Evolutionary conservation across 2,888 invertebrate genomes (phyloP).

Genomic region (Nebria salina): DNA sequence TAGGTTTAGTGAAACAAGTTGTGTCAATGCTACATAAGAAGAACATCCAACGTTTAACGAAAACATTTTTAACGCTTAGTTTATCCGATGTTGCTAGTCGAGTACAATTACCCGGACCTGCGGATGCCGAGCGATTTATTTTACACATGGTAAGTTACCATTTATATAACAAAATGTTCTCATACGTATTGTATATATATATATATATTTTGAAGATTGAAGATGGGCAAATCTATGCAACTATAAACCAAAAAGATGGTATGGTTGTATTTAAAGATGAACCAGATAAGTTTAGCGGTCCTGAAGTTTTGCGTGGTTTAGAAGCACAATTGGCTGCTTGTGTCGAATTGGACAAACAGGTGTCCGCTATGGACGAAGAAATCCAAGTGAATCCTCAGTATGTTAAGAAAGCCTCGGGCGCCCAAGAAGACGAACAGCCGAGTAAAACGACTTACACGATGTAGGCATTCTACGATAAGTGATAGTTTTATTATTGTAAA

Average conservation of each 20-base stretch:
- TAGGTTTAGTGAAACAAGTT: conserved; percentile 85
- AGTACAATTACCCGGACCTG: conserved; percentile 84
- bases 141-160: conserved; percentile 84
- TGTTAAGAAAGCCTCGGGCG: conserved; percentile 61
- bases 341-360: conserved; percentile 87
- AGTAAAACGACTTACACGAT: conserved; percentile 62
- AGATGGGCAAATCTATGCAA: conserved; percentile 95
- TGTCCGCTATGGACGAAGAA: conserved; percentile 93
- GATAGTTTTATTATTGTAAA: conserved; percentile 15
- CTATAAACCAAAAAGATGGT: conserved; percentile 96
- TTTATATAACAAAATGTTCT: background rate
- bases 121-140: conserved; percentile 92
- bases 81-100: conserved; percentile 89
- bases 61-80: conserved; percentile 91
- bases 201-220: conserved; percentile 89
- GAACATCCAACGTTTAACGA: conserved; percentile 95
- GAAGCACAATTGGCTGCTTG: conserved; percentile 88
- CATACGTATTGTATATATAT: background rate
- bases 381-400: conserved; percentile 89
- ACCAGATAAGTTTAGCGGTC: conserved; percentile 93
- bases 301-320: conserved; percentile 84
- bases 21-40: conserved; percentile 91
- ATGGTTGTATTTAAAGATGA: conserved; percentile 97
- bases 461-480: conserved; percentile 52
- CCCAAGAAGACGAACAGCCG: conserved; percentile 62